These are phyloP conservation scores for Prionace glauca DNA, from an alignment of 2,797 vertebrate species.

Conservation along the genomic window DNA sequence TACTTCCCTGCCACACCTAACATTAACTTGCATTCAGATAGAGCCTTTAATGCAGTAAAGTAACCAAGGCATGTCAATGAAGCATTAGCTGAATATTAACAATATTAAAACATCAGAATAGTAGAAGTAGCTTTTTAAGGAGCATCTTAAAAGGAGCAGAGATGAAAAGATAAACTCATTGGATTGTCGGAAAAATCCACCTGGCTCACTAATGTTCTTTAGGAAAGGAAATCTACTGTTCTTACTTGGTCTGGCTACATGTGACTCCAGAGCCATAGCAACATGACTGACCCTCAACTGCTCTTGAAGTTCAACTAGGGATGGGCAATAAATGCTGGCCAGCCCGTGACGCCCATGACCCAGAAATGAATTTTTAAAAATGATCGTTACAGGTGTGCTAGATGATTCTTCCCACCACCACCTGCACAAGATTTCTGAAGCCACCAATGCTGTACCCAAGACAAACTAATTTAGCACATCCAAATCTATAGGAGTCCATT, in stretches of 20 bases:
- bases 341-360: too few species aligned
- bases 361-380: too few species aligned
- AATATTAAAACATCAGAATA: not conserved
- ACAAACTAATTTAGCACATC: not conserved
- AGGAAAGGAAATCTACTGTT: too few species aligned
- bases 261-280: too few species aligned
- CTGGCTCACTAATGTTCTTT: too few species aligned
- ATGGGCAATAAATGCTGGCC: too few species aligned
- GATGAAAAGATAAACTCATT: not conserved
- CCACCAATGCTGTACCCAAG: not conserved
- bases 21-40: not conserved
- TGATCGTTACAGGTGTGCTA: not conserved
- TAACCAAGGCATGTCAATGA: not conserved
- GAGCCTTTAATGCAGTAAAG: not conserved
- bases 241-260: too few species aligned
- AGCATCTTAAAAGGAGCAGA: not conserved
- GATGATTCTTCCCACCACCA: not conserved
- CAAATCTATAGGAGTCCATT: not conserved
- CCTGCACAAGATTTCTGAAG: not conserved
- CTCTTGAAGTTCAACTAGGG: too few species aligned
- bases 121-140: not conserved
- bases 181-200: not conserved
- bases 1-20: not conserved
- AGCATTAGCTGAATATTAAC: not conserved
- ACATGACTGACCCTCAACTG: too few species aligned